Percentiles rank a stretch among this genome's conserved stretches.
These are phyloP conservation scores for Sesia apiformis DNA, from an alignment of 2,888 invertebrate genomes.

Conservation along the genomic window DNA sequence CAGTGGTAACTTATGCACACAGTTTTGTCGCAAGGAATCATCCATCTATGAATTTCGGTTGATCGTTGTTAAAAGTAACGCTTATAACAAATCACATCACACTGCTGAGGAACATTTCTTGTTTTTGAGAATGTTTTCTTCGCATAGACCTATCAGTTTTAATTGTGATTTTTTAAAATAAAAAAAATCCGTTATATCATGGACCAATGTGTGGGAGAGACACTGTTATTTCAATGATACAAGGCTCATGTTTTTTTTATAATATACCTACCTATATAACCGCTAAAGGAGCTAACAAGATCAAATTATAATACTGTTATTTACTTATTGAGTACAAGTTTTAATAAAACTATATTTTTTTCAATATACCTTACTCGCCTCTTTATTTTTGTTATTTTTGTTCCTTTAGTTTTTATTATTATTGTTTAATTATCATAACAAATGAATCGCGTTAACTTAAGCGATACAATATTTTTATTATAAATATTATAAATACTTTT, in stretches of 20 bases:
- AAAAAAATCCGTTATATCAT: constrained; percentile 34
- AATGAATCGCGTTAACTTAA: constrained; percentile 42
- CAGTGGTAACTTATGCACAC: no score
- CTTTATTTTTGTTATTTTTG: constrained; percentile 70
- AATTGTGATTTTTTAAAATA: constrained; percentile 20
- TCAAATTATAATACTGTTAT: constrained; percentile 74
- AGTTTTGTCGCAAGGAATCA: no score
- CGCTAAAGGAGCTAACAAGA: constrained; percentile 59
- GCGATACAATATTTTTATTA: constrained; percentile 47
- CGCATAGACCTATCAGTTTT: constrained; percentile 26
- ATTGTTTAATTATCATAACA: constrained; percentile 63
- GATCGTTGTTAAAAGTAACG: constrained; percentile 23
- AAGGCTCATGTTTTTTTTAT: constrained; percentile 54
- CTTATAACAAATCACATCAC: constrained; percentile 62
- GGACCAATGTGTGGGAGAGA: constrained; percentile 60
- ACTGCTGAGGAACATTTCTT: constrained; percentile 42
- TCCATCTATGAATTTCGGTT: no score
- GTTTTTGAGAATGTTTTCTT: constrained; percentile 38
- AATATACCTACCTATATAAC: constrained; percentile 31
- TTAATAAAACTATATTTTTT: constrained; percentile 65
- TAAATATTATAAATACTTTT: constrained; percentile 45
- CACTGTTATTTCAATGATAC: constrained; percentile 47
- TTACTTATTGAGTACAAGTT: constrained; percentile 73
- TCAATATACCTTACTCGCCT: constrained; percentile 68
- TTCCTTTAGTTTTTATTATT: constrained; percentile 72